Percentiles rank a stretch among this genome's conserved stretches.
Conservation (phyloP, 2,113 vertebrate genomes). For the Anarhynchus alexandrinus region DNA sequence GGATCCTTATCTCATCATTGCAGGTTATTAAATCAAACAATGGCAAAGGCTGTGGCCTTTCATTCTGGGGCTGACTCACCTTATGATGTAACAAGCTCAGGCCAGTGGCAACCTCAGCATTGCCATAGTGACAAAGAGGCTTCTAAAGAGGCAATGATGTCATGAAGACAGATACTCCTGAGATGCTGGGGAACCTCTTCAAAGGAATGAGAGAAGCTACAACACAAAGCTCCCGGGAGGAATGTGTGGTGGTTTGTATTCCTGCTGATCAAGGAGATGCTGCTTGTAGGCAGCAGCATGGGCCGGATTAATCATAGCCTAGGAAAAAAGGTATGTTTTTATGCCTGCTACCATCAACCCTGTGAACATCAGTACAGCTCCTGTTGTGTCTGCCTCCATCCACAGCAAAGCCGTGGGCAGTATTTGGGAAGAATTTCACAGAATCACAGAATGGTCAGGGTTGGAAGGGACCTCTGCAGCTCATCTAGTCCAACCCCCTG, state of each 20-base stretch:
- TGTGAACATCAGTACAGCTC: not conserved
- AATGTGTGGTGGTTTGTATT: not conserved
- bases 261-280: not conserved
- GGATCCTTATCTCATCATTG: constrained; percentile 36
- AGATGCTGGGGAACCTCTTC: not conserved
- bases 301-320: not conserved
- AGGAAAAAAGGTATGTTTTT: not conserved
- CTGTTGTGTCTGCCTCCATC: not conserved
- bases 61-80: constrained; percentile 20
- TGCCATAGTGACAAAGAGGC: not conserved
- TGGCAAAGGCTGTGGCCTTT: constrained; percentile 26
- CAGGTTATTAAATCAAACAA: constrained; percentile 44
- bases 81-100: not conserved
- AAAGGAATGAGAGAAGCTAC: not conserved
- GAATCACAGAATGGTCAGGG: no score
- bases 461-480: no score
- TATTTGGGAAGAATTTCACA: not conserved
- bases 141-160: not conserved
- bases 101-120: not conserved
- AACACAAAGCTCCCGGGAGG: not conserved
- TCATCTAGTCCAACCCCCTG: no score
- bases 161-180: not conserved
- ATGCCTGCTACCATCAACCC: not conserved
- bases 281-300: not conserved
- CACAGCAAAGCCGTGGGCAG: not conserved